Conservation (phyloP, 1,140 invertebrate species). For the Wiebesia pumilae region DNA sequence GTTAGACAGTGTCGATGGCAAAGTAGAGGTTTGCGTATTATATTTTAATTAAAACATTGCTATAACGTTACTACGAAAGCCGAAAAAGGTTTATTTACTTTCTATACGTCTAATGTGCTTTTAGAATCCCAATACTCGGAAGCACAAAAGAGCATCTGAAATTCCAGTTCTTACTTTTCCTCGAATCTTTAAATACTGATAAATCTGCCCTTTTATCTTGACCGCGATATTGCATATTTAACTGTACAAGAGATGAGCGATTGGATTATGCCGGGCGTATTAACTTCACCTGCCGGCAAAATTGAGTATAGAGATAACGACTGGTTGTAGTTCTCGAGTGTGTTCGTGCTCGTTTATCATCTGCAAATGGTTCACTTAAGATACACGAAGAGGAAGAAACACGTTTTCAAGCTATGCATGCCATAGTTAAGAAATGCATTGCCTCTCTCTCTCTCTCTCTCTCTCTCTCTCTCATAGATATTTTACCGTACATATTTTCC, state of each 20-base stretch:
- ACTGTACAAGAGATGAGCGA: background rate
- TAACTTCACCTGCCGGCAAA: background rate
- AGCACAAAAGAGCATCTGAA: background rate
- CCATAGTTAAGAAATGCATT: too few species aligned
- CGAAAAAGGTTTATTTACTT: too few species aligned
- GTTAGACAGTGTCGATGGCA: background rate
- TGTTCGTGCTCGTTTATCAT: background rate
- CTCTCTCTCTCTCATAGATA: too few species aligned
- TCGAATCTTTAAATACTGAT: background rate
- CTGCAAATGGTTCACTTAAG: background rate
- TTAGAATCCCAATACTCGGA: background rate
- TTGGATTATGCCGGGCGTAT: background rate
- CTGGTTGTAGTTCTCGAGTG: background rate
- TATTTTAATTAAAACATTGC: background rate
- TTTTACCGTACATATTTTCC: too few species aligned
- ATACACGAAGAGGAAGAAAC: background rate
- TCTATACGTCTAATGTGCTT: too few species aligned
- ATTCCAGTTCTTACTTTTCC: background rate
- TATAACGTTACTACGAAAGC: too few species aligned
- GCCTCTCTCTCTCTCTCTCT: background rate
- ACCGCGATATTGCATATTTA: background rate
- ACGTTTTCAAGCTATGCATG: background rate
- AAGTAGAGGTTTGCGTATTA: background rate
- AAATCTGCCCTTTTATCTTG: background rate
- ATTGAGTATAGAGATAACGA: background rate